A percentile compares a stretch with the other conserved stretches of the same genome.
Evolutionary conservation across 2,797 vertebrate species (phyloP).

Genomic region (Babyrousa celebensis): DNA sequence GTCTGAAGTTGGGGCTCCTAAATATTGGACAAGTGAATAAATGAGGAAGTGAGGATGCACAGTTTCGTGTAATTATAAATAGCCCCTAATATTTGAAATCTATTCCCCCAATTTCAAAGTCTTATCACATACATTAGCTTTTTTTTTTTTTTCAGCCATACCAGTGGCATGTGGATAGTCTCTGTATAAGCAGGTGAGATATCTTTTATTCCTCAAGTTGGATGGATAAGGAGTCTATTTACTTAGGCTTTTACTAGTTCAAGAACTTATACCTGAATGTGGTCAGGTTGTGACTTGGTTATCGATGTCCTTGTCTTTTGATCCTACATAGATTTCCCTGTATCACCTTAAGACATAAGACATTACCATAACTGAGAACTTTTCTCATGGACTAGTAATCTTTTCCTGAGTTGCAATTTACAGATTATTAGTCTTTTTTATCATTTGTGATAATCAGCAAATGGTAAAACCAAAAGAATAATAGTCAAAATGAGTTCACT

Average conservation of each 20-base stretch:
- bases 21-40: neutral
- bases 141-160: neutral
- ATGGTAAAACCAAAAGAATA: slow-evolving; percentile 31
- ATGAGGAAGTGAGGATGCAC: fast-evolving
- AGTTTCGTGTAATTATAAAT: neutral
- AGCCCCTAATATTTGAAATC: neutral
- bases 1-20: neutral
- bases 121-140: neutral
- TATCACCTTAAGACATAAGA: neutral
- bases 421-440: neutral
- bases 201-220: neutral
- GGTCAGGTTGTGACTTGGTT: neutral
- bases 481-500: neutral
- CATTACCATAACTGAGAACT: neutral
- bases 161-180: neutral
- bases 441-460: slow-evolving; percentile 2
- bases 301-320: neutral
- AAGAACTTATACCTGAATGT: neutral
- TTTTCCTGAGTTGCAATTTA: neutral
- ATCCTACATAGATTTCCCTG: neutral
- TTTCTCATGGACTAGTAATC: neutral
- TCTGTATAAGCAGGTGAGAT: neutral
- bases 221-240: neutral
- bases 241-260: neutral
- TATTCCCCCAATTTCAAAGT: neutral